These are phyloP conservation scores for Pristionchus exspectatus DNA, from an alignment of 2,888 invertebrate genomes.

Conservation along the genomic window DNA sequence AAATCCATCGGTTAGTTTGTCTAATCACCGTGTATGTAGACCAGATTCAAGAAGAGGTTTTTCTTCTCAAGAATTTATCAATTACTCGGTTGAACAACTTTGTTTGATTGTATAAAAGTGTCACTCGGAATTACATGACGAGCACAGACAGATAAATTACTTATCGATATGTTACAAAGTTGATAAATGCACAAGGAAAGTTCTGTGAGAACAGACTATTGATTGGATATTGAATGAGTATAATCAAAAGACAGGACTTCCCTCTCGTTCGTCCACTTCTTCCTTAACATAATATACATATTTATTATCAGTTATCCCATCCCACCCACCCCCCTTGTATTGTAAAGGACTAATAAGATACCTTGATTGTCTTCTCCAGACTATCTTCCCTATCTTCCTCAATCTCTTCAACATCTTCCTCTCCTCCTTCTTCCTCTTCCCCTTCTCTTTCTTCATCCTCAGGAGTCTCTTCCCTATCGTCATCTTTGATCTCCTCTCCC, in stretches of 20 bases:
- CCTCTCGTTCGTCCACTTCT: neutral
- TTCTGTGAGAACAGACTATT: conserved; percentile 4
- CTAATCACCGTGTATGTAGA: neutral
- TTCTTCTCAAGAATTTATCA: neutral
- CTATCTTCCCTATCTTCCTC: neutral
- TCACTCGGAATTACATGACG: neutral
- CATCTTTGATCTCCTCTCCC: conserved; percentile 47
- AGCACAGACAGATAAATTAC: neutral
- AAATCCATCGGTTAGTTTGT: conserved; percentile 3
- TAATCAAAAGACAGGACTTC: conserved; percentile 20
- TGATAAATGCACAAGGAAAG: neutral
- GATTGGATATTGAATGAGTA: neutral
- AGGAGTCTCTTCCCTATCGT: neutral
- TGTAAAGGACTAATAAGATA: neutral
- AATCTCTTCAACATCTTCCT: neutral
- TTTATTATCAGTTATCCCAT: neutral
- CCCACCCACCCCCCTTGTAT: too few relatives aligned
- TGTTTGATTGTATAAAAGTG: conserved; percentile 14
- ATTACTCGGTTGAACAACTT: neutral
- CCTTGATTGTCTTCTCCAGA: conserved; percentile 17
- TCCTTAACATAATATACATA: neutral
- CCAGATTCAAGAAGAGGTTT: neutral
- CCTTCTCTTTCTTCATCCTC: conserved; percentile 10
- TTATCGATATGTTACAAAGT: neutral
- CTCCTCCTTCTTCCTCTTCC: conserved; percentile 9